Evolutionary conservation across 2,888 invertebrate genomes (phyloP), one percentile per base, ranked within the genome.

Genomic region (Camptogramma bilineatum): DNA sequence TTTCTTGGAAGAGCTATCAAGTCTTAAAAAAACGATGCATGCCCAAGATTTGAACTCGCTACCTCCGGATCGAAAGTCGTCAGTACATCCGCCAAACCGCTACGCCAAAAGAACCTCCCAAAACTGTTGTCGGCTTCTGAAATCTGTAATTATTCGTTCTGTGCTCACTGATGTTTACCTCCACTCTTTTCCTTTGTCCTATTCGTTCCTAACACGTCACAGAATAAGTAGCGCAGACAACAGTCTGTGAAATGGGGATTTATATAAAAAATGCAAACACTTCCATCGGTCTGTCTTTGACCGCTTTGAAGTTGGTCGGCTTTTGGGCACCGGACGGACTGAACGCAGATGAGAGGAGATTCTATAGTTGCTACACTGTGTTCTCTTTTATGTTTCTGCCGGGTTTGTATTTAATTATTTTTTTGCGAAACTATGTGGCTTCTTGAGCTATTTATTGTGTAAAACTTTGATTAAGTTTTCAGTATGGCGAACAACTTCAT

Each of bases 361-460:
- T 86, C 1, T 93, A 92, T 55, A 77, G 76, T 58, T 75, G 74
- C 39, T 89, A 87, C 42, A 79, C 82, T n/a, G 70, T 79, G 4
- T 70, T 88, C 21, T 81, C 79, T 0, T 91, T 93, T 44, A 87
- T 90, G 84, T 86, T 88, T 67, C 54, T 90, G 16, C 76, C 92
- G 59, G 93, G 93, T 93, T 79, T 71, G 85, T 78, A 50, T 28
- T 7, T 28, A 28, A 28, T 28, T 28, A 28, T 5, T 28, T 28
- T 28, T 7, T 7, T n/a, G n/a, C n/a, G n/a, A 28, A 28, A 28
- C 21, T 21, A 4, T 21, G 4, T 21, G 2, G 2, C 2, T 21
- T 21, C 21, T 21, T 21, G 21, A 21, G 21, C 21, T 3, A 21
- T 21, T 21, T 3, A 21, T 3, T 21, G 2, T 21, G 21, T 21